These are phyloP conservation scores for Temnothorax rugatulus DNA, from an alignment of 2,888 invertebrate genomes.

Conservation along the genomic window DNA sequence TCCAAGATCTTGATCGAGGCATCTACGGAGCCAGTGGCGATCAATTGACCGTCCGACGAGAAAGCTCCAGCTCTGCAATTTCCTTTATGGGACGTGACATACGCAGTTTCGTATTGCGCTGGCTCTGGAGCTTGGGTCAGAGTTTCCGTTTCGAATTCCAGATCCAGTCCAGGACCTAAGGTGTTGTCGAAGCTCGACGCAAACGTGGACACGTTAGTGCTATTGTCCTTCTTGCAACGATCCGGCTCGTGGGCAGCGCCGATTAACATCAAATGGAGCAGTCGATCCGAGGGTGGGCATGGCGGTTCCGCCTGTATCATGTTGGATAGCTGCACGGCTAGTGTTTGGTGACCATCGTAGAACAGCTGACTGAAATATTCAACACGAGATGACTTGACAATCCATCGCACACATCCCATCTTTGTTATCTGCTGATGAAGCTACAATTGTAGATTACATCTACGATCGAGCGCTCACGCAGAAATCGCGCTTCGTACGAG, in stretches of 20 bases:
- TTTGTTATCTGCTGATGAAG: not conserved
- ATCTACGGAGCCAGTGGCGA: slow-evolving; percentile 99
- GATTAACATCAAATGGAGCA: slow-evolving; percentile 94
- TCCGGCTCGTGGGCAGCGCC: slow-evolving; percentile 95
- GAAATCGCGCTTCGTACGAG: not conserved
- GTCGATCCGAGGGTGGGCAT: slow-evolving; percentile 97
- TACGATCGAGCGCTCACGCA: not conserved
- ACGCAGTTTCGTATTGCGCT: slow-evolving; percentile 99
- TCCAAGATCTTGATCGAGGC: slow-evolving; percentile 99
- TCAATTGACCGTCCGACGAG: slow-evolving; percentile 97
- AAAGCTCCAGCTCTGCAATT: slow-evolving; percentile 98
- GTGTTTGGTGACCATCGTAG: slow-evolving; percentile 98
- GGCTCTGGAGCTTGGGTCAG: slow-evolving; percentile 98
- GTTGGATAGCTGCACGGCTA: slow-evolving; percentile 94
- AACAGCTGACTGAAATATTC: slow-evolving; percentile 94
- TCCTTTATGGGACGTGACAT: slow-evolving; percentile 99
- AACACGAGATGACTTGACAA: slow-evolving; percentile 6
- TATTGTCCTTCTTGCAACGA: slow-evolving; percentile 88
- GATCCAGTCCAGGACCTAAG: slow-evolving; percentile 92
- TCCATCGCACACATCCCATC: not conserved
- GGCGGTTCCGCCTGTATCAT: slow-evolving; percentile 96
- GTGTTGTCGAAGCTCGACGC: slow-evolving; percentile 89
- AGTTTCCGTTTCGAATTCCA: slow-evolving; percentile 99
- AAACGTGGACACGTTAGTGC: slow-evolving; percentile 87
- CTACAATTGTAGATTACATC: not conserved